Base-by-base conservation (phyloP, 2,888 invertebrate species). In the Lasioglossum villosulum region DNA sequence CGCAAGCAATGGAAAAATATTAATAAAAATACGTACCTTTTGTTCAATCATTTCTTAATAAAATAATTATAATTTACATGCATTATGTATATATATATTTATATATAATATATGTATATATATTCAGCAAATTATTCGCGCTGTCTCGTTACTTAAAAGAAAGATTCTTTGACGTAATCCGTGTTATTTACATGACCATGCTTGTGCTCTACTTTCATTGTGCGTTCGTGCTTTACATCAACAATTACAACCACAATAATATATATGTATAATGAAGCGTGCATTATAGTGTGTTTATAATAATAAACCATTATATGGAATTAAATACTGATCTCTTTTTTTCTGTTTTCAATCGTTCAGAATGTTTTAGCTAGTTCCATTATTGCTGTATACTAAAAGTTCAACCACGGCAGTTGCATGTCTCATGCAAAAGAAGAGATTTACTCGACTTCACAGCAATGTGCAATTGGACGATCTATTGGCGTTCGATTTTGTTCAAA, bases 1-100 rank as follows among this genome's bases (percentile, higher is more conserved):
- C 92, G 94, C 94, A 95, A 95, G 93, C 91, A 95, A 95, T 93
- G 93, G 91, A 94, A 93, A 93, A 91, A 91, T 90, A 94, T 95
- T 95, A 95, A 94, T 93, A 91, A 89, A 80, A 76, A 89, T 90
- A 88, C 85, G 80, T 82, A 88, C 83, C 86, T 86, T 85, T 77
- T 79, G 19, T 77, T 76, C 70, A 70, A 70, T 70, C n/a, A 70
- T 70, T 70, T 70, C 70, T 83, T 48, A 52, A 78, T 78, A 81
- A 86, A 84, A 86, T 80, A 88, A 86, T 34, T 85, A 88, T 87
- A 89, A 90, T 86, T 80, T 84, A 87, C 90, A 90, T 90, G 90
- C 90, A 90, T 85, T 80, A 85, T 39, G 70, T 70, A 70, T 68
- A 37, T 70, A 39, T 70, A 37, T 70, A 70, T 70, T 39, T 70